A percentile compares a stretch with the other conserved stretches of the same genome.
Conservation (phyloP, 2,888 invertebrate genomes). For the Odontothrips loti region DNA sequence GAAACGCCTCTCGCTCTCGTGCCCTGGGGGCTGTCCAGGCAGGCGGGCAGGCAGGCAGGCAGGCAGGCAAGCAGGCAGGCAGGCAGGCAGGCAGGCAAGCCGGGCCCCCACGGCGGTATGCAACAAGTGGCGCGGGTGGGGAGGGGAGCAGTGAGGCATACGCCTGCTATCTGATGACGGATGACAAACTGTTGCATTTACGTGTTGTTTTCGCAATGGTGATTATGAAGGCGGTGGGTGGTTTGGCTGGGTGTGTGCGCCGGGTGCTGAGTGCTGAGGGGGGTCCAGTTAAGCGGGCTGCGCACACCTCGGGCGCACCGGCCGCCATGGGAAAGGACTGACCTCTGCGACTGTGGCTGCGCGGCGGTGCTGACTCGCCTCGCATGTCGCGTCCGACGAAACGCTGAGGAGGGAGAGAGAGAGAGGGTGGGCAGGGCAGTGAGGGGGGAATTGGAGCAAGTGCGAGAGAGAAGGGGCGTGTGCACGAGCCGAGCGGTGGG, state of each 20-base stretch:
- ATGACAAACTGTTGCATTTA: conserved; percentile 11
- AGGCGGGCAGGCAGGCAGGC: no score
- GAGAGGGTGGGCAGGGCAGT: background rate
- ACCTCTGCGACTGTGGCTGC: background rate
- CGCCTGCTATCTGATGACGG: background rate
- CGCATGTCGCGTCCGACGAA: background rate
- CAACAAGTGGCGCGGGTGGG: background rate
- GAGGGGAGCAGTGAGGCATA: background rate
- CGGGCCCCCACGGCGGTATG: no score
- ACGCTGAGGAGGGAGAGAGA: background rate
- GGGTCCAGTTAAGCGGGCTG: background rate
- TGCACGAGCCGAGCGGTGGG: no score
- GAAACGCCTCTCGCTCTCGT: background rate
- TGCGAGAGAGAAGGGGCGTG: no score
- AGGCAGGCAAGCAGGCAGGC: no score
- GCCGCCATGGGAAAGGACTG: conserved; percentile 4
- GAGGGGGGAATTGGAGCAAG: background rate
- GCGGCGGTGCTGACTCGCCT: background rate
- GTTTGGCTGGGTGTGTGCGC: background rate
- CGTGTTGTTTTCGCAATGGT: background rate
- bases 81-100: no score
- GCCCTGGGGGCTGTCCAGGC: background rate
- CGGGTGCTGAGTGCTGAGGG: background rate
- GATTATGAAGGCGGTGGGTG: background rate
- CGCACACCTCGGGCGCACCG: background rate